Percentiles rank a stretch among this genome's conserved stretches.
These are phyloP conservation scores for Sphaeridia pumilis DNA, from an alignment of 2,888 invertebrate genomes.

Conservation along the genomic window DNA sequence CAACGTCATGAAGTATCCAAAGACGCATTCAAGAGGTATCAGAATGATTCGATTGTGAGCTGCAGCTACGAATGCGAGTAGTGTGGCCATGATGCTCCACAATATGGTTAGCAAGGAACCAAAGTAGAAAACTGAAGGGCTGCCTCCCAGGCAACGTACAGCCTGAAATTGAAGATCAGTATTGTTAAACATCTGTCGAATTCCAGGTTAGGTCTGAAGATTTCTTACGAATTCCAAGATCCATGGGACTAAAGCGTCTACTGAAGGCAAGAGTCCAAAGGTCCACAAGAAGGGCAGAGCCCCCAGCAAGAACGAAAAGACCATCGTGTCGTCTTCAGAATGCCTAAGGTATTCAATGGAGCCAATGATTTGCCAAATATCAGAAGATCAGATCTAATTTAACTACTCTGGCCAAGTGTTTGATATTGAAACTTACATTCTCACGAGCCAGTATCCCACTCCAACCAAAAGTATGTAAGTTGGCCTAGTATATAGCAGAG, in stretches of 20 bases:
- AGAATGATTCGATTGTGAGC: conserved; percentile 21
- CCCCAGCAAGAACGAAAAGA: conserved; percentile 7
- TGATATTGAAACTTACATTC: conserved; percentile 1
- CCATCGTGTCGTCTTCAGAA: neutral
- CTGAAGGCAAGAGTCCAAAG: conserved; percentile 28
- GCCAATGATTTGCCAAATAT: neutral
- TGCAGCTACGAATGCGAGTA: conserved; percentile 24
- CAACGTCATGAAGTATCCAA: conserved; percentile 28
- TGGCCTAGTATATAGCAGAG: conserved; percentile 24
- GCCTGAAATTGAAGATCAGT: conserved; percentile 11
- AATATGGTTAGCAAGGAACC: conserved; percentile 24
- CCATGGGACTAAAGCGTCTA: conserved; percentile 33
- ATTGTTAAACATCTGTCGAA: neutral
- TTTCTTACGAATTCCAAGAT: conserved; percentile 24
- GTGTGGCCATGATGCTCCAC: conserved; percentile 17
- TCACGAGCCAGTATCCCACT: conserved; percentile 3
- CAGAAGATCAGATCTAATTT: neutral
- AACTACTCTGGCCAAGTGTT: too few relatives aligned
- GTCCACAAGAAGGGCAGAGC: conserved; percentile 27
- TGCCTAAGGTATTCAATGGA: neutral
- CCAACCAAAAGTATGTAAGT: conserved; percentile 24
- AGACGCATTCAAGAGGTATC: conserved; percentile 25
- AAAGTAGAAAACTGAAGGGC: conserved; percentile 26
- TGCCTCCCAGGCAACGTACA: conserved; percentile 19
- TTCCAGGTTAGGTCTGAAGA: neutral